Evolutionary conservation across 2,113 vertebrate genomes (phyloP).

Genomic region (zebrafish (Danio rerio)): DNA sequence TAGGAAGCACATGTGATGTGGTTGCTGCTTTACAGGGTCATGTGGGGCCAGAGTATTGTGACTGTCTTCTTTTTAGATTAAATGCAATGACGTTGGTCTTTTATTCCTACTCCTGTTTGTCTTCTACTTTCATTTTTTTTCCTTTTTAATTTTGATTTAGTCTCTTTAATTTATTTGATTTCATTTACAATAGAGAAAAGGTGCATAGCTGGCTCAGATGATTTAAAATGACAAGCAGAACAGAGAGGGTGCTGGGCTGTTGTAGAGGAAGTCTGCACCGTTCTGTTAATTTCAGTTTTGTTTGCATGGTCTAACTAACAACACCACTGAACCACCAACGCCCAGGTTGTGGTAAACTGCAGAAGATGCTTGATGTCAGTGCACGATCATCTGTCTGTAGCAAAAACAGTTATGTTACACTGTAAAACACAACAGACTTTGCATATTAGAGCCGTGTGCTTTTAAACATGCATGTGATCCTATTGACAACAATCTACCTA

Average conservation of each 20-base stretch:
- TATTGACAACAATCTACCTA: too few relatives aligned
- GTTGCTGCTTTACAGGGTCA: constrained; percentile 11
- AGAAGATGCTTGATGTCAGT: not conserved
- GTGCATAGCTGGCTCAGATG: not conserved
- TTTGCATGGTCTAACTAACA: constrained; percentile 23
- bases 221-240: constrained; percentile 23
- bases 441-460: too few relatives aligned
- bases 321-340: not conserved
- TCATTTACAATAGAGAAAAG: too few relatives aligned
- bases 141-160: too few relatives aligned
- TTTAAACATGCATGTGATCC: too few relatives aligned
- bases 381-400: not conserved
- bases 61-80: constrained; percentile 25
- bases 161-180: not conserved
- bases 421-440: not conserved
- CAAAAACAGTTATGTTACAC: too few relatives aligned
- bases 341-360: not conserved
- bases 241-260: constrained; percentile 36
- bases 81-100: not conserved
- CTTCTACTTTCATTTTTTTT: not conserved
- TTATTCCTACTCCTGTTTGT: not conserved
- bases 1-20: constrained; percentile 9
- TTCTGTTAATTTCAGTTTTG: not conserved
- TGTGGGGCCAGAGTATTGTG: not conserved
- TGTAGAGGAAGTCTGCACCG: constrained; percentile 52